Evolutionary conservation across 2,113 vertebrate genomes (phyloP).

Genomic region (Engraulis encrasicolus): DNA sequence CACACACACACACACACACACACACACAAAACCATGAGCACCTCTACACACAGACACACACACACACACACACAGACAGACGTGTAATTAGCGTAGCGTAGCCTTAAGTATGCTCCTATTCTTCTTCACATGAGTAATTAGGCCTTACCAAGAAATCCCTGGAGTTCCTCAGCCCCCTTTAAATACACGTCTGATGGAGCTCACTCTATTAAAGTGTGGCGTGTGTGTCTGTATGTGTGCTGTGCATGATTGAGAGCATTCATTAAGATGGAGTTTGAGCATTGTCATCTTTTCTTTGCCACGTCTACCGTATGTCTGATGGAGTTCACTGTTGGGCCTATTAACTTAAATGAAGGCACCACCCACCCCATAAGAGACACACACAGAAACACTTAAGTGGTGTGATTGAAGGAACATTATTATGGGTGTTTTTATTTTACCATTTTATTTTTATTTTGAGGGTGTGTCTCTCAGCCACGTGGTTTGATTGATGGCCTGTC

Average conservation of each 20-base stretch:
- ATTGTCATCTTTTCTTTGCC: no score
- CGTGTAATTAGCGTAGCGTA: slow-evolving; percentile 1
- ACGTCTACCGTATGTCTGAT: no score
- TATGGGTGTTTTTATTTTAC: neutral
- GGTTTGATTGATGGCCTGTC: no score
- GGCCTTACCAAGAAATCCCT: slow-evolving; percentile 22
- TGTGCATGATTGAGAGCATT: neutral
- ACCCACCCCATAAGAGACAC: no score
- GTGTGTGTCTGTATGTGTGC: neutral
- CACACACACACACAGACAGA: neutral
- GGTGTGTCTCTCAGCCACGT: neutral
- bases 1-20: slow-evolving; percentile 3
- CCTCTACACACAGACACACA: neutral
- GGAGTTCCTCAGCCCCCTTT: neutral
- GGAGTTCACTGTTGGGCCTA: no score
- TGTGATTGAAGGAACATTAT: neutral
- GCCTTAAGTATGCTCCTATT: slow-evolving; percentile 21
- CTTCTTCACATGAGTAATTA: slow-evolving; percentile 30
- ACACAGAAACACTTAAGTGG: no score
- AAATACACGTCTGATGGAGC: neutral
- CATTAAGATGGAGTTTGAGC: no score
- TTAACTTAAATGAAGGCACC: no score
- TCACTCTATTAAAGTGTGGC: neutral
- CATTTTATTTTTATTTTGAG: neutral
- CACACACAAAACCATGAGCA: no score